A percentile compares a stretch with the other conserved stretches of the same genome.
Evolutionary conservation across 2,113 vertebrate species (phyloP).

Genomic region (Caranx melampygus): DNA sequence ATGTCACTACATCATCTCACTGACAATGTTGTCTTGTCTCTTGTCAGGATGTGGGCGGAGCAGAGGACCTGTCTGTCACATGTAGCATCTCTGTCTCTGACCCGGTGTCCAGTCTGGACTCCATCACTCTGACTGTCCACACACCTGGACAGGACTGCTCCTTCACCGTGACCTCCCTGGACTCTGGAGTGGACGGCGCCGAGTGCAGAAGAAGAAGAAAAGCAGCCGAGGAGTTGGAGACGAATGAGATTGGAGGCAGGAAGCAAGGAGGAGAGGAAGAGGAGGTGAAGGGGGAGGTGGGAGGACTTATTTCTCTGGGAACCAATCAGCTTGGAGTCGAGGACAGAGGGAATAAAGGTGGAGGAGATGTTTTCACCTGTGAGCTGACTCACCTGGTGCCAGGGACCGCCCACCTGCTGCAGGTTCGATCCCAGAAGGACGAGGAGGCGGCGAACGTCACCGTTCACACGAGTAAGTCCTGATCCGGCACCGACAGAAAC

Average conservation of each 20-base stretch:
- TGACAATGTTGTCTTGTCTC: background rate
- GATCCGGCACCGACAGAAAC: background rate
- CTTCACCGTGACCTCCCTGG: constrained; percentile 45
- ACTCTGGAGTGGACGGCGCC: background rate
- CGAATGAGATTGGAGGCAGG: background rate
- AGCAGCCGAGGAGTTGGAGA: background rate
- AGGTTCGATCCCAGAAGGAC: constrained; percentile 80
- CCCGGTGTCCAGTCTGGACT: constrained; percentile 42
- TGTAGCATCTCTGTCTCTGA: constrained; percentile 57
- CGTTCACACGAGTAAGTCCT: constrained; percentile 88
- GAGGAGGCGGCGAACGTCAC: constrained; percentile 78
- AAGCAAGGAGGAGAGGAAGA: constrained; percentile 6
- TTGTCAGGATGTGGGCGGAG: constrained; percentile 34
- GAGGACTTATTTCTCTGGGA: constrained; percentile 5
- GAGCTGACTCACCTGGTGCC: constrained; percentile 82
- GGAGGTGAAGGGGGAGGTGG: background rate
- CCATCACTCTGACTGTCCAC: constrained; percentile 34
- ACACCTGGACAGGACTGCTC: constrained; percentile 57
- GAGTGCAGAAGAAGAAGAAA: constrained; percentile 20
- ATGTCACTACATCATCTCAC: too few relatives aligned
- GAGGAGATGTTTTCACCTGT: constrained; percentile 74
- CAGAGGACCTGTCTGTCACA: background rate
- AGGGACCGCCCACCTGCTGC: constrained; percentile 87
- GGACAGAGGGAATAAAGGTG: constrained; percentile 47
- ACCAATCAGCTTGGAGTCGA: constrained; percentile 19